Percentiles rank a stretch among this genome's conserved stretches.
Conservation (phyloP, 2,113 vertebrate species). For the Pelobates fuscus region DNA sequence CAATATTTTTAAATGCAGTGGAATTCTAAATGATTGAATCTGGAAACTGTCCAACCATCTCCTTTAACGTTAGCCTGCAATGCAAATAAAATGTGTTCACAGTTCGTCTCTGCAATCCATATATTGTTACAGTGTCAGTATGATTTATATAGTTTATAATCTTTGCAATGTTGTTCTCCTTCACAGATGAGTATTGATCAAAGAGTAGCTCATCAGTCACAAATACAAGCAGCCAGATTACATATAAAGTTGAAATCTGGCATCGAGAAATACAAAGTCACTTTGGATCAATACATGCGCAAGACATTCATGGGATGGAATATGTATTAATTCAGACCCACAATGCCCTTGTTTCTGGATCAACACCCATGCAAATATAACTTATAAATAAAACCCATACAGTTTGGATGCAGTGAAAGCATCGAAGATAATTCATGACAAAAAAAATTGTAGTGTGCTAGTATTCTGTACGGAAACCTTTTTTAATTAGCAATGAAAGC, state of each 20-base stretch:
- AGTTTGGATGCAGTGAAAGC: no score
- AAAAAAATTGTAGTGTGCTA: no score
- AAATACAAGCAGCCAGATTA: constrained; percentile 10
- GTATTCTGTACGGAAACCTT: no score
- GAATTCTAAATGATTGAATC: not conserved
- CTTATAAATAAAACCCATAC: no score
- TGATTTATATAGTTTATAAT: constrained; percentile 41
- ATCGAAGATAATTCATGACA: no score
- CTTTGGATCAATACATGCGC: constrained; percentile 16
- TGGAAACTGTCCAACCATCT: not conserved
- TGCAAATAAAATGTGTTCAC: not conserved
- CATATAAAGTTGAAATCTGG: constrained; percentile 5
- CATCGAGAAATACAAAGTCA: constrained; percentile 15
- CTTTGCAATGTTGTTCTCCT: constrained; percentile 31
- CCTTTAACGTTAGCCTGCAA: not conserved
- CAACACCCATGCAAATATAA: no score
- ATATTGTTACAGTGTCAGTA: constrained; percentile 13
- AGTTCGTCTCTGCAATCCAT: not conserved
- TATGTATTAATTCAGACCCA: not conserved
- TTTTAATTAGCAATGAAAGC: no score
- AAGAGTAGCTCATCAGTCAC: constrained; percentile 20
- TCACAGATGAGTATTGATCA: constrained; percentile 40
- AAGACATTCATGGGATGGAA: constrained; percentile 8
- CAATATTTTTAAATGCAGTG: no score
- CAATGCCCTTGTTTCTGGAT: no score